Evolutionary conservation across 1,140 invertebrate genomes (phyloP).

Genomic region (Drosophila auraria): DNA sequence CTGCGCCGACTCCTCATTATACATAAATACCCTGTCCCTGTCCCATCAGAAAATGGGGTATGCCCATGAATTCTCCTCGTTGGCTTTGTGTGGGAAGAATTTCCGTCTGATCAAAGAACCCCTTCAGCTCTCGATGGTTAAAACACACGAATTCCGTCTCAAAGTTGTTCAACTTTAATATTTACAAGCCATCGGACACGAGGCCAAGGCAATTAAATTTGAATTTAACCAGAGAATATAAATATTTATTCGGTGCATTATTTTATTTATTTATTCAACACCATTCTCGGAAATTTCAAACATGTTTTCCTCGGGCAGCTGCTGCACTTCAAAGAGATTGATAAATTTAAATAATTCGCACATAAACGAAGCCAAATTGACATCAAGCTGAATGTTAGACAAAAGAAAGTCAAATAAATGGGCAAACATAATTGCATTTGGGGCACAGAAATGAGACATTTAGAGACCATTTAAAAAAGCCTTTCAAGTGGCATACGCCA

Average conservation of each 20-base stretch:
- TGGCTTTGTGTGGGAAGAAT: slow-evolving; percentile 6
- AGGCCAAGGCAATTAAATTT: slow-evolving; percentile 20
- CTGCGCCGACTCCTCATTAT: slow-evolving; percentile 53
- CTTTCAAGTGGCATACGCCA: slow-evolving; percentile 2
- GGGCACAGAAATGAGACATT: slow-evolving; percentile 6
- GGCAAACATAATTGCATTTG: slow-evolving; percentile 17
- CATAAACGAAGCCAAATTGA: slow-evolving; percentile 18
- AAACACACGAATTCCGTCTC: neutral
- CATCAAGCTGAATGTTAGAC: slow-evolving; percentile 6
- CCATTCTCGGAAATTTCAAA: slow-evolving; percentile 11
- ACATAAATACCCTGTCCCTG: slow-evolving; percentile 39
- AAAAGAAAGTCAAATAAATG: slow-evolving; percentile 19
- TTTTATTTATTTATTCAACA: slow-evolving; percentile 19
- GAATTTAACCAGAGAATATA: slow-evolving; percentile 11
- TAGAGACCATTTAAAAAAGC: slow-evolving; percentile 10
- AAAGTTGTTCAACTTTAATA: slow-evolving; percentile 18
- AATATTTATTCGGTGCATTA: slow-evolving; percentile 8
- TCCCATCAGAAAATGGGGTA: slow-evolving; percentile 7
- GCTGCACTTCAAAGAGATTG: slow-evolving; percentile 10
- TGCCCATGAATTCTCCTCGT: neutral
- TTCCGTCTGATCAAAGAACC: slow-evolving; percentile 6
- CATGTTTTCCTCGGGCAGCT: slow-evolving; percentile 6
- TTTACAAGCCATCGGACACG: slow-evolving; percentile 12
- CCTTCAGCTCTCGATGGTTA: neutral
- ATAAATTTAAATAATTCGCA: slow-evolving; percentile 21